Evolutionary conservation across 53 echinoderm and acorn worm species (phyloP).

Genomic region (Paracentrotus lividus): DNA sequence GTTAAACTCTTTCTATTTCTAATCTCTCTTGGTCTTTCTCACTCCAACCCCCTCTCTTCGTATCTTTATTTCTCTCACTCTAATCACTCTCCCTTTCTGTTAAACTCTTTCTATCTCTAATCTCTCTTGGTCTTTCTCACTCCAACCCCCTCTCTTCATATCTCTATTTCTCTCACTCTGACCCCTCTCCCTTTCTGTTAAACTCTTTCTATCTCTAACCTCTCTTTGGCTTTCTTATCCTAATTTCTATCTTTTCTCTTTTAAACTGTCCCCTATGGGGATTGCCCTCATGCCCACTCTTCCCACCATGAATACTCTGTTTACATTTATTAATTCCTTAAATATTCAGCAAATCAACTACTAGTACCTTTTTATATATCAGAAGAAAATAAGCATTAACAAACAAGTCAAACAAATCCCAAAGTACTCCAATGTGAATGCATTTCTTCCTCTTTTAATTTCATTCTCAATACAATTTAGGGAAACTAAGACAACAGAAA

Average conservation of each 20-base stretch:
- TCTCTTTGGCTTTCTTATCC: background rate
- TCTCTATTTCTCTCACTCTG: no score
- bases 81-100: background rate
- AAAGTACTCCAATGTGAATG: conserved; percentile 11
- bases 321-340: no score
- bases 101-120: background rate
- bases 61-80: background rate
- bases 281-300: no score
- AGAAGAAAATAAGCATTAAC: background rate
- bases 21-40: background rate
- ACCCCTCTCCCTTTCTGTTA: background rate
- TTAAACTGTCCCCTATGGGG: no score
- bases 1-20: background rate
- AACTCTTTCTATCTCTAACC: background rate
- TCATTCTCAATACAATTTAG: conserved; percentile 54
- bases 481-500: conserved; percentile 47
- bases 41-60: background rate
- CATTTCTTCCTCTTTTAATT: conserved; percentile 59
- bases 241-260: no score
- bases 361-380: no score
- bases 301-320: no score
- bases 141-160: no score
- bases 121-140: background rate
- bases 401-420: conserved; percentile 11
- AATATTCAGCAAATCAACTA: no score